Evolutionary conservation across 2,797 vertebrate genomes (phyloP).

Genomic region (Chromobotia macracanthus): DNA sequence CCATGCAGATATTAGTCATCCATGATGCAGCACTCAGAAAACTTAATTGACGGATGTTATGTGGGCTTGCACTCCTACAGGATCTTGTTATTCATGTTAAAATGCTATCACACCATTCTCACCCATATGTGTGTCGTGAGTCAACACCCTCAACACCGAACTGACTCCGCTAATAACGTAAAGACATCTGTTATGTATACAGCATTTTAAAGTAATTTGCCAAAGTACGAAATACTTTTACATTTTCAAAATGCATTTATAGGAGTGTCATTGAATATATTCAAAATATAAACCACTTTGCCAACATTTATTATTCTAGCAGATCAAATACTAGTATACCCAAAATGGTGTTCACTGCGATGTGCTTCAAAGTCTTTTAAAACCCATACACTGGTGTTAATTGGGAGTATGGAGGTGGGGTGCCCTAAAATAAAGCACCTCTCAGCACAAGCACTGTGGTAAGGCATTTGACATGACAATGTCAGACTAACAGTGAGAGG

Average conservation of each 20-base stretch:
- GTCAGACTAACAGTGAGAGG: not conserved
- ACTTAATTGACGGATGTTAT: slow-evolving; percentile 30
- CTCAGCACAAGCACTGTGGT: not conserved
- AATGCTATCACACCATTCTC: slow-evolving; percentile 16
- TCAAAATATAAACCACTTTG: not conserved
- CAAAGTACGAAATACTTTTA: slow-evolving; percentile 13
- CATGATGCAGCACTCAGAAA: slow-evolving; percentile 4
- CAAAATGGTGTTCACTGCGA: not conserved
- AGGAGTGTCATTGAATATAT: not conserved
- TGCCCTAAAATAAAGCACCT: not conserved
- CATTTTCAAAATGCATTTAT: not conserved
- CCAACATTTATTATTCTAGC: not conserved
- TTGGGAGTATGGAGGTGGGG: not conserved
- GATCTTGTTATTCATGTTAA: slow-evolving; percentile 25
- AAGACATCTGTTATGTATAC: slow-evolving; percentile 33
- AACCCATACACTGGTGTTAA: not conserved
- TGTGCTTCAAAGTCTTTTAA: not conserved
- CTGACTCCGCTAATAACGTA: slow-evolving; percentile 19
- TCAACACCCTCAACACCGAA: slow-evolving; percentile 9
- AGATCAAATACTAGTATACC: not conserved
- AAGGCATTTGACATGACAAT: not conserved
- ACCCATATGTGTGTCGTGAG: slow-evolving; percentile 19
- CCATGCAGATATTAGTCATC: slow-evolving; percentile 37
- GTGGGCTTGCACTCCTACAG: slow-evolving; percentile 40
- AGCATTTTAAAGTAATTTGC: slow-evolving; percentile 22